A percentile compares a stretch with the other conserved stretches of the same genome.
Conservation (phyloP, 2,113 vertebrate species). For the Chloropsis hardwickii region DNA sequence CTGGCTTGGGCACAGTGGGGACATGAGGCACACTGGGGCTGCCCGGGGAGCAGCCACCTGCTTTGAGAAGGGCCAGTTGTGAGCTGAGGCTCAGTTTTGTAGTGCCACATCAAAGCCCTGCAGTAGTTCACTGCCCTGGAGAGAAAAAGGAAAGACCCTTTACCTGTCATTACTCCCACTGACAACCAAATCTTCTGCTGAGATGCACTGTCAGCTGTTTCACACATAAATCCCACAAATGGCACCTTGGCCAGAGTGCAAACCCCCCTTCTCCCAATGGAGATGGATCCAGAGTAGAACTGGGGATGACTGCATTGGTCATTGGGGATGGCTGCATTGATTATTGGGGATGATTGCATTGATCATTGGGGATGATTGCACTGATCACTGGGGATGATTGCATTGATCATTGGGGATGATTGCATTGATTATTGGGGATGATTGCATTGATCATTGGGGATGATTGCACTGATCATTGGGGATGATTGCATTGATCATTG, state of each 20-base stretch:
- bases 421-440: not conserved
- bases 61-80: fast-evolving
- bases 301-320: not conserved
- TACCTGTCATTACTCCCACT: not conserved
- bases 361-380: not conserved
- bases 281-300: not conserved
- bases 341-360: not conserved
- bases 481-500: not conserved
- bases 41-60: not conserved
- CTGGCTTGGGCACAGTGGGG: fast-evolving
- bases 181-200: not conserved
- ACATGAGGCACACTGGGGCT: not conserved
- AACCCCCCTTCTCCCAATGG: not conserved
- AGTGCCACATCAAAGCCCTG: not conserved
- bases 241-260: not conserved
- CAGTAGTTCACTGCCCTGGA: not conserved
- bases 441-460: not conserved
- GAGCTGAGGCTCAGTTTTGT: not conserved
- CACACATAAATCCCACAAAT: not conserved
- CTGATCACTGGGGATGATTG: not conserved
- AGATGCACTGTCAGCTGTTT: not conserved
- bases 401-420: not conserved
- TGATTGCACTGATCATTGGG: not conserved
- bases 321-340: not conserved
- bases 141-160: not conserved